Evolutionary conservation across 1,140 invertebrate genomes (phyloP), one percentile per base, ranked within the genome.

Genomic region (Dendrolimus kikuchii): DNA sequence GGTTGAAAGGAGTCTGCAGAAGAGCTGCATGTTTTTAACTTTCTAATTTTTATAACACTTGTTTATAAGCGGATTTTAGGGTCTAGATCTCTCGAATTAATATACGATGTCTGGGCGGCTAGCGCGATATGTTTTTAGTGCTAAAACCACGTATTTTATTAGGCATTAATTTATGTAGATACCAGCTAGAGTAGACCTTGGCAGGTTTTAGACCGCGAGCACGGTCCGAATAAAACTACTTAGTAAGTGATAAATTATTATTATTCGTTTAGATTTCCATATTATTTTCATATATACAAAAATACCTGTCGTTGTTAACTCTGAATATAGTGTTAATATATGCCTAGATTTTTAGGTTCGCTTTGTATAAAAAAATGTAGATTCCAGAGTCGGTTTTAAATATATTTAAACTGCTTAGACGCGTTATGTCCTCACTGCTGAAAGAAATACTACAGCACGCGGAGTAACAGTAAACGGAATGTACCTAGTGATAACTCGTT

Each of bases 1-100:
- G 81, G 81, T 86, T 80, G 72, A 70, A 74, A 81, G 77, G 65
- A 75, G 77, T 77, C 71, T 83, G 71, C 72, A 76, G 65, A 82
- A 73, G 62, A 82, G 60, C 64, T 82, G 73, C 73, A 77, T 78
- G 66, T 77, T 71, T 66, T 76, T 75, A 72, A 83, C 80, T 82
- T 86, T 86, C 79, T 82, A 83, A 86, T 81, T 82, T 83, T 78
- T 75, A 77, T 80, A 60, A 57, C 71, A 73, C 70, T 64, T 66
- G 76, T 81, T 81, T 23, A 23, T 23, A 75, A 68, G 66, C 77
- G 71, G 62, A 71, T 83, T 83, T 77, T 85, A 85, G 81, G 81
- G 81, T 79, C 70, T 77, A 74, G 71, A 74, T 57, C 53, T 59
- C n/a, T 40, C 23, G 39, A 40, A 39, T 50, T 7, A 5, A 45